These are phyloP conservation scores for Enteromius treurensis DNA, from an alignment of 2,797 vertebrate genomes.

Conservation along the genomic window DNA sequence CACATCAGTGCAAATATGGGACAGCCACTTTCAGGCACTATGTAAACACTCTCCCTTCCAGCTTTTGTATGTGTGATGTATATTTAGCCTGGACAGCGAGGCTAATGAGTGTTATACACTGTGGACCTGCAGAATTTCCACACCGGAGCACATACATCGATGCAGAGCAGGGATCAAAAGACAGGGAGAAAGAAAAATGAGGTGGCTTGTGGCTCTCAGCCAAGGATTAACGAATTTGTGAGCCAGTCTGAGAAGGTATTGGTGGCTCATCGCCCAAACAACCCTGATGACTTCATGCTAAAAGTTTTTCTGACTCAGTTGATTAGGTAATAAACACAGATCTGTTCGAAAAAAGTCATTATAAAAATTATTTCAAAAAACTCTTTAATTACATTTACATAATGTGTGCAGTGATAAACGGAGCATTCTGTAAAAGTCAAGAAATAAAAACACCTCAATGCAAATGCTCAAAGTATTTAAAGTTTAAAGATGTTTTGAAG, in stretches of 20 bases:
- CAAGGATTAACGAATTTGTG: constrained; percentile 27
- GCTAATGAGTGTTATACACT: constrained; percentile 19
- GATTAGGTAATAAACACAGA: constrained; percentile 10
- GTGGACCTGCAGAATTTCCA: constrained; percentile 5
- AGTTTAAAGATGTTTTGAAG: neutral
- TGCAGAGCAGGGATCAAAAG: neutral
- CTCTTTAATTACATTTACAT: constrained; percentile 46
- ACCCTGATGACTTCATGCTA: constrained; percentile 18
- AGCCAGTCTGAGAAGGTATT: neutral
- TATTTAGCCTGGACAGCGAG: constrained; percentile 64
- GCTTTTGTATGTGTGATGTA: constrained; percentile 71
- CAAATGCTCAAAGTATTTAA: too few species aligned
- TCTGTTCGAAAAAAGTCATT: neutral
- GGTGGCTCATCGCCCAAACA: constrained; percentile 1
- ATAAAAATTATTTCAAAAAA: constrained; percentile 15
- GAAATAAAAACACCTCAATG: neutral
- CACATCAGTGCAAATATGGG: constrained; percentile 56
- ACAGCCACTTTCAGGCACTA: constrained; percentile 36
- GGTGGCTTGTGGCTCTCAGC: constrained; percentile 16
- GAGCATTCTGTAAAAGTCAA: neutral
- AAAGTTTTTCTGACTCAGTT: neutral
- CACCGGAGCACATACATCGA: neutral
- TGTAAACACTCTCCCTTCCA: constrained; percentile 48
- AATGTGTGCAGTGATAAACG: constrained; percentile 2
- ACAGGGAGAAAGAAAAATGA: constrained; percentile 33